Conservation (phyloP, 2,113 vertebrate species). For the Cygnus atratus region DNA sequence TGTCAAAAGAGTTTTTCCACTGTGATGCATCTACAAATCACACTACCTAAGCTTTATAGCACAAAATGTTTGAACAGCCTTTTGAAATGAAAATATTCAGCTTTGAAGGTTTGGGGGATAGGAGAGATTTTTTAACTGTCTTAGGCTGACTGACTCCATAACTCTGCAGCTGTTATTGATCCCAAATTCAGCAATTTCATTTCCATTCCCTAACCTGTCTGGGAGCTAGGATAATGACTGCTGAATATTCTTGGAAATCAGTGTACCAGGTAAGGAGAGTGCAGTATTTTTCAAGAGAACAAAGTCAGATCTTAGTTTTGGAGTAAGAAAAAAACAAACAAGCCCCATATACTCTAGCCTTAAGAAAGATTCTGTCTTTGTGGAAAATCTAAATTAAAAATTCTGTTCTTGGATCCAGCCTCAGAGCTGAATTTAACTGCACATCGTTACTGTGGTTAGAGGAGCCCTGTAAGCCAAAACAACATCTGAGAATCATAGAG, state of each 20-base stretch:
- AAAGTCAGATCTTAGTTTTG: background rate
- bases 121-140: conserved; percentile 29
- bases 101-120: background rate
- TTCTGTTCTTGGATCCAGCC: background rate
- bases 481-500: background rate
- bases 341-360: background rate
- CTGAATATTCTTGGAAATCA: background rate
- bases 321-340: conserved; percentile 2
- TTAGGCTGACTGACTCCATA: background rate
- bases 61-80: conserved; percentile 41
- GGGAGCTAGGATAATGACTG: background rate
- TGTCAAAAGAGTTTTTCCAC: conserved; percentile 64
- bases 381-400: conserved; percentile 20
- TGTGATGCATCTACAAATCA: conserved; percentile 54
- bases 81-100: conserved; percentile 55
- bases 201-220: conserved; percentile 11
- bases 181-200: conserved; percentile 21
- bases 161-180: conserved; percentile 14
- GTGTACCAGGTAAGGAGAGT: background rate
- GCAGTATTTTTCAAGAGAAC: background rate
- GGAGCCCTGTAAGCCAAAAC: background rate
- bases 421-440: background rate
- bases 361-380: background rate
- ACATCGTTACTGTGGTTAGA: conserved; percentile 16
- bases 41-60: conserved; percentile 29